Evolutionary conservation across 2,113 vertebrate genomes (phyloP), one percentile per base, ranked within the genome.

Genomic region (Misgurnus mizolepis): DNA sequence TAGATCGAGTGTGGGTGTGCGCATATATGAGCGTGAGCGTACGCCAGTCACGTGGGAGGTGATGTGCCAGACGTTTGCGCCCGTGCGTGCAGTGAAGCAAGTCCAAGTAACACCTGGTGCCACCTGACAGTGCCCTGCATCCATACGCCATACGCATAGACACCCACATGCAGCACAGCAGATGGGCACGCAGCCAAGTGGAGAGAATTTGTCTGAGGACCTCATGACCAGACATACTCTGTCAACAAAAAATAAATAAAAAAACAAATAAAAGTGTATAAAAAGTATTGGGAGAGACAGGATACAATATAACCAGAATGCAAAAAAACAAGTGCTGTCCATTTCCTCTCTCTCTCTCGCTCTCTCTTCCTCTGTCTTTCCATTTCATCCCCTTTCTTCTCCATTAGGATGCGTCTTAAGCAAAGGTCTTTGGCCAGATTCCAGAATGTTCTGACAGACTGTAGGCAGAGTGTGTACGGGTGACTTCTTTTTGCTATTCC

Each of bases 101-200:
- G 74, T 50, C 82, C 82, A 84, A 77, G 79, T 71, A 84, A 84
- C 82, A 80, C 82, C 82, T 84, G 83, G 79, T 78, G 79, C 79
- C 83, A 84, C 79, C 83, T 84, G 83, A 84, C 79, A 78, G 75
- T 64, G n/a, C 67, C 4, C 60, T 76, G 53, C 65, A 69, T 58
- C 55, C 50, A 80, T 62, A 74, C 43, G 68, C 55, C 50, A 80
- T 62, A 74, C 43, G 68, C 67, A 77, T 56, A 77, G 65, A 77
- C 80, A 82, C 75, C 76, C 40, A 78, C 10, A 78, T 55, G 47
- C 56, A 80, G 66, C 58, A 70, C 50, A 60, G 78, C 76, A 79
- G 83, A 81, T 75, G 80, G 83, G 80, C 79, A 79, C 2, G 47
- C 75, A 75, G 83, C 69, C 83, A 78, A 73, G 67, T 72, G 78